phyloP scores from a whole-genome alignment of 2,888 invertebrate species.

The Nebria brevicollis region DNA sequence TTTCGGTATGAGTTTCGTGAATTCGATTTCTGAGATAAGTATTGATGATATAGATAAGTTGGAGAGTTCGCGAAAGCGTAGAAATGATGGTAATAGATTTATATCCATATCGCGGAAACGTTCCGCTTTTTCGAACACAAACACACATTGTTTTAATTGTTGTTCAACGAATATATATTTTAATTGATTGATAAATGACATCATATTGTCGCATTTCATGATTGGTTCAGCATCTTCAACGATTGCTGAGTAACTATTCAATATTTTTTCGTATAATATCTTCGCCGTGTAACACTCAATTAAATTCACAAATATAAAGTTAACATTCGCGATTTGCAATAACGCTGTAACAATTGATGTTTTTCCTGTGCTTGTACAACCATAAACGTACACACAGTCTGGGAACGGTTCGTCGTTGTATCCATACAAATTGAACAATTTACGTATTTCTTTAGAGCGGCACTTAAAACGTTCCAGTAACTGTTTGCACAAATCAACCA shows the following conservation, averaged over 20 bases:
- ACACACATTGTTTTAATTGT: constrained; percentile 68
- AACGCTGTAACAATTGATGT: constrained; percentile 73
- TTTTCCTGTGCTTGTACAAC: constrained; percentile 88
- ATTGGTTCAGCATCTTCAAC: constrained; percentile 58
- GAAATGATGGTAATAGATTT: constrained; percentile 77
- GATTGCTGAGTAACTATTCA: constrained; percentile 66
- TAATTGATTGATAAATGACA: constrained; percentile 69
- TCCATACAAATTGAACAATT: constrained; percentile 61
- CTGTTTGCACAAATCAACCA: constrained; percentile 4
- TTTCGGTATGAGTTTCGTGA: constrained; percentile 81
- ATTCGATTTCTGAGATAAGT: constrained; percentile 80
- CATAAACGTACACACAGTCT: constrained; percentile 78
- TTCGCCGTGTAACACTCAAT: constrained; percentile 83
- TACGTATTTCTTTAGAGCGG: constrained; percentile 58
- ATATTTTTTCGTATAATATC: constrained; percentile 79
- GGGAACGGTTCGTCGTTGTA: constrained; percentile 72
- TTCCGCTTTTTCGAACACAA: constrained; percentile 85
- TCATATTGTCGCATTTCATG: constrained; percentile 74
- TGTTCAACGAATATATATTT: constrained; percentile 54
- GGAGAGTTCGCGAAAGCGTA: constrained; percentile 79
- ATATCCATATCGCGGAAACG: constrained; percentile 78
- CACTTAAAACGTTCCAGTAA: constrained; percentile 53
- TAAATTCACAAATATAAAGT: constrained; percentile 77
- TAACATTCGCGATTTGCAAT: constrained; percentile 68
- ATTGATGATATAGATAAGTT: constrained; percentile 78